Evolutionary conservation across 2,797 vertebrate species (phyloP), one percentile per base, ranked within the genome.

Genomic region (Molossus molossus): DNA sequence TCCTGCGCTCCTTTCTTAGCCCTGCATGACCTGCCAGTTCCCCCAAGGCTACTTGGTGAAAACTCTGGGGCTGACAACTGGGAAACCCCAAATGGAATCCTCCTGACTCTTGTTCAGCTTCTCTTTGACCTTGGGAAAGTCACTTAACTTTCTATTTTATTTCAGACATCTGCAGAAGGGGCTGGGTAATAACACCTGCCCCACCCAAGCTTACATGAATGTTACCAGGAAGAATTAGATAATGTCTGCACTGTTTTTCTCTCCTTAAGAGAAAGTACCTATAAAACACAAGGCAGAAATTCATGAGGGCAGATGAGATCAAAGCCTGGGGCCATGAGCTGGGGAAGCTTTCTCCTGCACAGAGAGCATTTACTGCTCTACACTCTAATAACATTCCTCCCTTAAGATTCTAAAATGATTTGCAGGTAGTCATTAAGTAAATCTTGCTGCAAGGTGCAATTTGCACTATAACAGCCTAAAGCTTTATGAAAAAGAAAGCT

Each of bases 361-460:
- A 50, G 79, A 76, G 89, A 92, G 40, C 89, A 62, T 94, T 96
- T 94, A 93, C 84, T 80, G 84, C 81, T 77, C 69, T 57, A 77
- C n/a, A 72, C 89, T 58, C 93, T 96, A 95, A 95, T 94, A 90
- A 94, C 90, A 95, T 95, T 96, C 96, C 91, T 96, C 94, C 82
- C 70, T 92, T 69, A 72, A 94, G 95, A 97, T 86, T 90, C 84
- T 96, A 60, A 89, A 85, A 57, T 69, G 96, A 96, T 97, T 95
- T 97, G 90, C 95, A 97, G 91, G 97, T 45, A 97, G 95, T 97
- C 92, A 96, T 97, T 97, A 97, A 97, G 95, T 94, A 96, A 97
- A 94, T 95, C 96, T 96, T 96, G 94, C 81, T 96, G 87, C 96
- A 81, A 95, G 69, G 70, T 58, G 82, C 76, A 96, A 92, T 97